Conservation (phyloP, 37 sponge, comb jelly and placozoan genomes). For the Geodia barretti region DNA sequence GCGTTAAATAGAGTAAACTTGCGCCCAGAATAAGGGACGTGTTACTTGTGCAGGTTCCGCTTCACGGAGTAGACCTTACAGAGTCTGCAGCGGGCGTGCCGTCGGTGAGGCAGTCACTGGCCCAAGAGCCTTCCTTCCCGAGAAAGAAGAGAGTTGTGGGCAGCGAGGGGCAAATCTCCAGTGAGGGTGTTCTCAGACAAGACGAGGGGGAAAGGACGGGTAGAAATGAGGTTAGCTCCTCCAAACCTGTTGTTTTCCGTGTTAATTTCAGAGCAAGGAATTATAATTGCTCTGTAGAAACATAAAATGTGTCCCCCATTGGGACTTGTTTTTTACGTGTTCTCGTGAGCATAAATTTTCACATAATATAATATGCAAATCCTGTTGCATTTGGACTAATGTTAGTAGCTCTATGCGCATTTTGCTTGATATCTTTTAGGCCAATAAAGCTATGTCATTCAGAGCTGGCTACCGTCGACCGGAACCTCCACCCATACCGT, state of each 20-base stretch:
- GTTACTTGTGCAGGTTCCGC: too few relatives aligned
- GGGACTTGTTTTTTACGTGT: too few relatives aligned
- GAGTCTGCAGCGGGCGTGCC: slow-evolving; percentile 35
- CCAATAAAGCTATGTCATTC: slow-evolving; percentile 18
- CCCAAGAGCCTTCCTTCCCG: slow-evolving; percentile 55
- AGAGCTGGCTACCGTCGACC: slow-evolving; percentile 29
- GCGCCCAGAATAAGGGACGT: too few relatives aligned
- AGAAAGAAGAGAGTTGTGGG: slow-evolving; percentile 22
- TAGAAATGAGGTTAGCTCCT: background rate
- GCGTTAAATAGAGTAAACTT: background rate
- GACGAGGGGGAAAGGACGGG: background rate
- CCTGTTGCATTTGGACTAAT: background rate
- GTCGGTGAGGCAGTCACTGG: slow-evolving; percentile 19
- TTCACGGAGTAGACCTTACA: background rate
- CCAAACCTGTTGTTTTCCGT: too few relatives aligned
- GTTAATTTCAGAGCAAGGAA: too few relatives aligned
- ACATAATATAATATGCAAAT: background rate
- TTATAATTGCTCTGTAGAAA: too few relatives aligned
- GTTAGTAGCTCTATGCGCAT: background rate
- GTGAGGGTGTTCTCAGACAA: background rate
- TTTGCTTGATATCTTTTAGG: slow-evolving; percentile 13
- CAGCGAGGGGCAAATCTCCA: background rate
- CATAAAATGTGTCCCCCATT: too few relatives aligned
- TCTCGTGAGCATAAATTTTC: background rate
- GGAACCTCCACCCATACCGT: background rate